Base-by-base conservation (phyloP, 2,888 invertebrate genomes). In the Halocaridina rubra region DNA sequence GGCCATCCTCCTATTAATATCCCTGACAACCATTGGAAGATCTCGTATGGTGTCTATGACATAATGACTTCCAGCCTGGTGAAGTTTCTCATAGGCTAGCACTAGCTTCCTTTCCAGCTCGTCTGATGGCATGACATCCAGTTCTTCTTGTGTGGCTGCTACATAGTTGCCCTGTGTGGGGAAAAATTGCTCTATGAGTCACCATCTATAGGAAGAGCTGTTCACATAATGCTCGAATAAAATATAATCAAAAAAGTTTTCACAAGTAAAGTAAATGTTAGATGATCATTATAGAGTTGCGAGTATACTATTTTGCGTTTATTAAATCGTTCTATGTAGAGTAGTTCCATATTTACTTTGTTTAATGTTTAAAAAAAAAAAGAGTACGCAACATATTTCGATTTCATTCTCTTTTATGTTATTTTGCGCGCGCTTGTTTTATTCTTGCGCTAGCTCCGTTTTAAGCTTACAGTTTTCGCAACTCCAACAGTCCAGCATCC, bases 401-500 rank as follows among this genome's bases (percentile, higher is more conserved):
- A n/a, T n/a, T n/a, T n/a, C n/a, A n/a, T n/a, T n/a, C n/a, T n/a
- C n/a, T n/a, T n/a, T n/a, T n/a, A n/a, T n/a, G n/a, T n/a, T n/a
- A n/a, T n/a, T n/a, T n/a, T n/a, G n/a, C n/a, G n/a, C n/a, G n/a
- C n/a, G n/a, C n/a, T n/a, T n/a, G n/a, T n/a, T n/a, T n/a, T n/a
- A n/a, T n/a, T n/a, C n/a, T n/a, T n/a, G n/a, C n/a, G n/a, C n/a
- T n/a, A n/a, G n/a, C n/a, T n/a, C n/a, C n/a, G n/a, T n/a, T n/a
- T n/a, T n/a, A 3, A 59, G 19, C 86, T 78, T 24, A 89, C 89
- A 24, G 89, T 89, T 80, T 88, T 88, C 4, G 91, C 90, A 74
- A 91, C 90, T 30, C 91, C 91, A 3, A 91, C 90, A 1, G 90
- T 90, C 91, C 91, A 91, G 85, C 91, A 91, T 0, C 91, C 91